Percentiles rank a stretch among this genome's conserved stretches.
Evolutionary conservation across 2,888 invertebrate genomes (phyloP).

Genomic region (Trichogramma dendrolimi): DNA sequence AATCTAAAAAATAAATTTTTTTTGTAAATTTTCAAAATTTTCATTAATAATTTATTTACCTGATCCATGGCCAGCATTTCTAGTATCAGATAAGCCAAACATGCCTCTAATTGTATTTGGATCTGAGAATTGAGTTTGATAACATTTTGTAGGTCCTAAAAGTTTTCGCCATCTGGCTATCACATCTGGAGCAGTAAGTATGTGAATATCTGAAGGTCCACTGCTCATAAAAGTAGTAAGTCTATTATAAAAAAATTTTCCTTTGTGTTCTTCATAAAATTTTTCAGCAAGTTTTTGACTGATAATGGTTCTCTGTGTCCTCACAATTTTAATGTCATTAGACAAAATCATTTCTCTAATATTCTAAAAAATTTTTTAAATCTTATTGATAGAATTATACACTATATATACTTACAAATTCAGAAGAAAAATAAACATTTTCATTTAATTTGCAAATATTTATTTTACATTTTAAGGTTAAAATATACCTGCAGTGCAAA

Average conservation of each 20-base stretch:
- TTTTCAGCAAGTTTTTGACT: constrained; percentile 62
- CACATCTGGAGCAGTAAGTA: constrained; percentile 73
- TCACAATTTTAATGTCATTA: constrained; percentile 70
- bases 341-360: constrained; percentile 65
- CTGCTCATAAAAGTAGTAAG: constrained; percentile 80
- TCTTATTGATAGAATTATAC: constrained; percentile 7
- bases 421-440: background rate
- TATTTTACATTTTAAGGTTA: constrained; percentile 27
- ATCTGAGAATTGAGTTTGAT: constrained; percentile 70
- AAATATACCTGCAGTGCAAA: constrained; percentile 59
- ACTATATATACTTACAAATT: background rate
- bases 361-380: constrained; percentile 46
- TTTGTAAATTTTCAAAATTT: background rate
- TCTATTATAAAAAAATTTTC: constrained; percentile 79
- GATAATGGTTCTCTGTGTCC: constrained; percentile 63
- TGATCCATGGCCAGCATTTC: constrained; percentile 93
- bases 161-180: constrained; percentile 76
- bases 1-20: constrained; percentile 59
- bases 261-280: constrained; percentile 80
- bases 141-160: constrained; percentile 89
- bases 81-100: constrained; percentile 88
- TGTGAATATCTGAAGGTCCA: constrained; percentile 77
- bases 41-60: constrained; percentile 55
- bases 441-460: constrained; percentile 15
- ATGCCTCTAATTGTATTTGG: constrained; percentile 76